A percentile compares a stretch with the other conserved stretches of the same genome.
phyloP scores from a whole-genome alignment of 2,888 invertebrate species.

The Philereme vetulata region DNA sequence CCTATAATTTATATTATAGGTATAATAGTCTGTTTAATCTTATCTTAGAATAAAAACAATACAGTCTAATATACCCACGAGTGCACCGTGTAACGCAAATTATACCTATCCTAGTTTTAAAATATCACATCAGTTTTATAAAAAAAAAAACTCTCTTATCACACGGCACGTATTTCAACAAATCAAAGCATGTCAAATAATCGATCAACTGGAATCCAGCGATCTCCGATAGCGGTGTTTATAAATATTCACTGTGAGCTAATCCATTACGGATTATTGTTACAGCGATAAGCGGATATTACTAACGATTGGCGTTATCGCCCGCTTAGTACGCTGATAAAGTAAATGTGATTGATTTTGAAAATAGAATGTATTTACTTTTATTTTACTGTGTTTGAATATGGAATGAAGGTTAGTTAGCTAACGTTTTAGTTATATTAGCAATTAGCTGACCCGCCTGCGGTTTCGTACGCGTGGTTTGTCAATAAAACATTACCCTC shows the following conservation, averaged over 20 bases:
- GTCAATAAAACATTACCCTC: too few species aligned
- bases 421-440: not conserved
- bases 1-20: too few species aligned
- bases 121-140: not conserved
- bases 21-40: too few species aligned
- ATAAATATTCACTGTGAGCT: slow-evolving; percentile 74
- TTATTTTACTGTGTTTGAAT: slow-evolving; percentile 19
- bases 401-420: not conserved
- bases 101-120: not conserved
- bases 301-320: slow-evolving; percentile 51
- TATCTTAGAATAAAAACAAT: too few species aligned
- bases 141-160: not conserved
- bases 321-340: slow-evolving; percentile 46
- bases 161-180: slow-evolving; percentile 19
- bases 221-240: slow-evolving; percentile 73
- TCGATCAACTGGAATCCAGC: slow-evolving; percentile 59
- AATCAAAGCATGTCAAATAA: slow-evolving; percentile 54
- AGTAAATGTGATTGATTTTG: slow-evolving; percentile 52
- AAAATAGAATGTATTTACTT: slow-evolving; percentile 37
- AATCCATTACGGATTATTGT: slow-evolving; percentile 83
- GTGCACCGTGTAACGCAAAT: not conserved
- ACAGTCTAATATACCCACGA: not conserved
- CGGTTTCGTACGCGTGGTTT: too few species aligned
- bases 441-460: too few species aligned
- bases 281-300: slow-evolving; percentile 69